phyloP scores from a whole-genome alignment of 2,888 invertebrate species.

The Ganaspis brasiliensis region DNA sequence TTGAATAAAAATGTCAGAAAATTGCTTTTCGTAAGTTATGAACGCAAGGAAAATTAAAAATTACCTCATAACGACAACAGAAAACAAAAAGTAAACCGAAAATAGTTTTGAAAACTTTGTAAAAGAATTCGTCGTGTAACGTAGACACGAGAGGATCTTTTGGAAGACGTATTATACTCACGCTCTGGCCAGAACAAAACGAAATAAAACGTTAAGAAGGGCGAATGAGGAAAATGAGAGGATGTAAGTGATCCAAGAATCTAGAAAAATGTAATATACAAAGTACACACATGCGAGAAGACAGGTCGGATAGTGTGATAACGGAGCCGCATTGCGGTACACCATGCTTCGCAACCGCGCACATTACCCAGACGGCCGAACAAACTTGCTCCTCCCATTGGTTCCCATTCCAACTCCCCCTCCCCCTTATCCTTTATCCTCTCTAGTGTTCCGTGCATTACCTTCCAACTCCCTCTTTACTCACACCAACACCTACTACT shows the following conservation, averaged over 20 bases:
- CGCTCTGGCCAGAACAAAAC: background rate
- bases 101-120: no score
- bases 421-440: conserved; percentile 1
- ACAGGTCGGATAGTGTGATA: conserved; percentile 45
- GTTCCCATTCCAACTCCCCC: conserved; percentile 11
- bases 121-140: background rate
- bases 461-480: background rate
- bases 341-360: conserved; percentile 45
- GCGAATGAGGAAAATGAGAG: background rate
- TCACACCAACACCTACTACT: background rate
- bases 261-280: conserved; percentile 26
- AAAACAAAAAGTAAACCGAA: no score
- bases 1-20: no score
- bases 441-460: background rate
- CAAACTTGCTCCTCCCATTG: conserved; percentile 40
- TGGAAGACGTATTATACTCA: background rate
- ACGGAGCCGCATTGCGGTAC: conserved; percentile 52
- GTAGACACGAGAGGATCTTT: background rate
- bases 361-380: conserved; percentile 40
- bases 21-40: no score
- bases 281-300: conserved; percentile 37
- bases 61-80: no score
- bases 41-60: no score
- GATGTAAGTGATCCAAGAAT: conserved; percentile 20
- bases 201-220: background rate